A percentile compares a stretch with the other conserved stretches of the same genome.
These are phyloP conservation scores for Bombycilla garrulus DNA, from an alignment of 2,113 vertebrate genomes.

Conservation along the genomic window DNA sequence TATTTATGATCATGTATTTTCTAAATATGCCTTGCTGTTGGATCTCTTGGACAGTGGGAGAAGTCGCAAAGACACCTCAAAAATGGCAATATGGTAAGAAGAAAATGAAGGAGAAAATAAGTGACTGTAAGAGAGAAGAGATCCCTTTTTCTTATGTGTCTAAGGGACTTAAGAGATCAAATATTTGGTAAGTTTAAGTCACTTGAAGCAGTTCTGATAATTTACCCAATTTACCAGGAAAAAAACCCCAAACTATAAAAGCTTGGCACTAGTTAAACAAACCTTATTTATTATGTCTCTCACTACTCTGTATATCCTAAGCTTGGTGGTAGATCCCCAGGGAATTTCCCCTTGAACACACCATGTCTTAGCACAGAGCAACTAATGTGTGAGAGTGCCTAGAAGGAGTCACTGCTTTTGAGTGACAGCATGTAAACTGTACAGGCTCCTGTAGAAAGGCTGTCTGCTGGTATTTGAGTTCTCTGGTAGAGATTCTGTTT, in stretches of 20 bases:
- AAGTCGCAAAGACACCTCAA: neutral
- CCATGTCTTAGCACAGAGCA: neutral
- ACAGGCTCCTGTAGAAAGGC: neutral
- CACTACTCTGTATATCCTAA: neutral
- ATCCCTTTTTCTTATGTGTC: neutral
- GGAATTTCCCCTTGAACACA: neutral
- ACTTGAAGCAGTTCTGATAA: neutral
- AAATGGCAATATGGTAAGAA: neutral
- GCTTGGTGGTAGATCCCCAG: neutral
- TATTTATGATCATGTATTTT: neutral
- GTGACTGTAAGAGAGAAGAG: neutral
- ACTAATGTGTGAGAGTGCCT: neutral
- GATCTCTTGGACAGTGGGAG: neutral
- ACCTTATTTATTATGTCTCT: neutral
- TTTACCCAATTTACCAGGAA: neutral
- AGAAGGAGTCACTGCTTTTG: neutral
- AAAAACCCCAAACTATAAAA: neutral
- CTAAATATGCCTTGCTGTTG: neutral
- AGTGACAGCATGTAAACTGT: neutral
- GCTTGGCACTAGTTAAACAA: neutral
- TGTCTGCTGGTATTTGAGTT: conserved; percentile 16
- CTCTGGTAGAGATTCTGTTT: conserved; percentile 5
- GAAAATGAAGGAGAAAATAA: neutral
- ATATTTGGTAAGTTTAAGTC: neutral
- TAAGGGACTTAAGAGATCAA: neutral